phyloP scores from a whole-genome alignment of 2,113 vertebrate species.

The Limanda limanda region DNA sequence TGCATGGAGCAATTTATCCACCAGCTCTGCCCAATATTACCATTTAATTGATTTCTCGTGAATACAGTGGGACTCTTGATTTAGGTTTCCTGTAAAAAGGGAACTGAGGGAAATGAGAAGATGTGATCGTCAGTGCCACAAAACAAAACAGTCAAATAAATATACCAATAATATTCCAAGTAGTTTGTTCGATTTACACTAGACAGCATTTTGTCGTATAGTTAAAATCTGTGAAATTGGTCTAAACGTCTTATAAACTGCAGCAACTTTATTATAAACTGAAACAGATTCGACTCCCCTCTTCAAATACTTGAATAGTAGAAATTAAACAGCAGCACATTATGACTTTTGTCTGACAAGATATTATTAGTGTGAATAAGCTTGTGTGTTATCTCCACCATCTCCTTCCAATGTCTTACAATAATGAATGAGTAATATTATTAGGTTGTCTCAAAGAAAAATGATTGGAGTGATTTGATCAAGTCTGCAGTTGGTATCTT shows the following conservation, averaged over 20 bases:
- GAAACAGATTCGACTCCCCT: no score
- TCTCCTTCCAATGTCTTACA: not conserved
- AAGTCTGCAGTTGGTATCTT: not conserved
- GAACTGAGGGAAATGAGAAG: not conserved
- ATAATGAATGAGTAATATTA: not conserved
- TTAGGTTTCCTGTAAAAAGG: constrained; percentile 29
- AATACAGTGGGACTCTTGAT: constrained; percentile 4
- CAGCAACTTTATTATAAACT: no score
- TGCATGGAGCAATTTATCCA: not conserved
- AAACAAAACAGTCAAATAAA: not conserved
- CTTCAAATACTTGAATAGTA: no score
- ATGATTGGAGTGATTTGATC: not conserved
- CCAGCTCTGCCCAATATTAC: constrained; percentile 17
- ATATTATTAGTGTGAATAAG: no score
- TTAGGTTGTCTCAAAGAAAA: not conserved
- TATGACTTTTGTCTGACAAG: no score
- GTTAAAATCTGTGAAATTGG: not conserved
- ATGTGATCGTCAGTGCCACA: not conserved
- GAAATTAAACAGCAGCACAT: not conserved
- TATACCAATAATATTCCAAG: not conserved
- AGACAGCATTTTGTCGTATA: not conserved
- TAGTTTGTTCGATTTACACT: not conserved
- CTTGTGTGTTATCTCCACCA: no score
- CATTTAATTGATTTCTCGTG: constrained; percentile 34
- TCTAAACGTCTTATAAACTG: no score